Percentiles rank a stretch among this genome's conserved stretches.
phyloP scores from a whole-genome alignment of 2,113 vertebrate genomes.

The Scophthalmus maximus region DNA sequence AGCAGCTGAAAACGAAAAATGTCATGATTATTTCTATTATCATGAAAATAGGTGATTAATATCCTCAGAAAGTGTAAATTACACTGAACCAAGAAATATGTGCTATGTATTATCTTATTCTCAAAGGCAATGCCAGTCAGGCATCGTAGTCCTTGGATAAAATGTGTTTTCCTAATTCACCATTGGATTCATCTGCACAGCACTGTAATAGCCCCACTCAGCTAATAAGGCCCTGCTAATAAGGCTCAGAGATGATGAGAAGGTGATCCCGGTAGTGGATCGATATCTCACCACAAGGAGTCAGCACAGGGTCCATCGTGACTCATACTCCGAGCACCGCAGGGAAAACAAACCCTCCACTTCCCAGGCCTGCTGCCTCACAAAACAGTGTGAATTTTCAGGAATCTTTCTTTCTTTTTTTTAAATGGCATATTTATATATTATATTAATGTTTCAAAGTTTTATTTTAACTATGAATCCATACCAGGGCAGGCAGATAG shows the following conservation, averaged over 20 bases:
- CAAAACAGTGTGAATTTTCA: conserved; percentile 16
- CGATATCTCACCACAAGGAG: conserved; percentile 73
- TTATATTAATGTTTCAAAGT: neutral
- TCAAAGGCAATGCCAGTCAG: conserved; percentile 37
- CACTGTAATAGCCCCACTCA: conserved; percentile 56
- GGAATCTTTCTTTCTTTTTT: conserved; percentile 22
- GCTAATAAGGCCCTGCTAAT: conserved; percentile 78
- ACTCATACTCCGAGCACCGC: conserved; percentile 60
- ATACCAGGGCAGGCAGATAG: conserved; percentile 23
- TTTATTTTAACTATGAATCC: conserved; percentile 37
- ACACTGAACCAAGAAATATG: neutral
- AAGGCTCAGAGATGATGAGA: conserved; percentile 74
- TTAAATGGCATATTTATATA: conserved; percentile 2
- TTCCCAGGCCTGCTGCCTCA: conserved; percentile 14
- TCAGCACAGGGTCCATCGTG: conserved; percentile 73
- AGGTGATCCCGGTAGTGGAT: conserved; percentile 77
- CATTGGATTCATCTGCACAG: conserved; percentile 48
- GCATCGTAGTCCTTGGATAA: conserved; percentile 38
- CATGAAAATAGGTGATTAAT: too few relatives aligned
- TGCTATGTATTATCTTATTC: conserved; percentile 14
- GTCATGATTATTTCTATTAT: conserved; percentile 23
- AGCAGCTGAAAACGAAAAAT: conserved; percentile 43
- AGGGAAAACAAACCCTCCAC: conserved; percentile 54
- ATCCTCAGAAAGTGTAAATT: neutral
- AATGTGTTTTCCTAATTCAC: conserved; percentile 47